These are phyloP conservation scores for Polyommatus iphigenia DNA, from an alignment of 2,888 invertebrate genomes.

Conservation along the genomic window DNA sequence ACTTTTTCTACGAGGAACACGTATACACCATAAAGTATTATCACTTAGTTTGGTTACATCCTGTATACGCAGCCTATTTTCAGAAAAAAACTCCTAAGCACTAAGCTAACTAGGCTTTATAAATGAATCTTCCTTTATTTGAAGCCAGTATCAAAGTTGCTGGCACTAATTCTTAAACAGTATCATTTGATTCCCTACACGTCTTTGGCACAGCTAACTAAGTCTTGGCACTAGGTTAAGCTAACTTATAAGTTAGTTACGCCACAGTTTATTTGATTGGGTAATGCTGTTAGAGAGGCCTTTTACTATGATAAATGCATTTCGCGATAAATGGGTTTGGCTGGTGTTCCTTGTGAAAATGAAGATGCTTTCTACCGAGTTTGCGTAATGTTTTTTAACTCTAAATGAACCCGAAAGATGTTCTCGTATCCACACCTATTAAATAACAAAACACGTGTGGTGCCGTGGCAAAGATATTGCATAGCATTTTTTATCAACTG, in stretches of 20 bases:
- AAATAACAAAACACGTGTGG: no score
- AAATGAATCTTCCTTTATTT: not conserved
- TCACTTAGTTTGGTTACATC: no score
- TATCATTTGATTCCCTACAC: constrained; percentile 22
- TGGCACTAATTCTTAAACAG: constrained; percentile 22
- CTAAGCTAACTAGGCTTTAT: not conserved
- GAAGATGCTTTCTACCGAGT: not conserved
- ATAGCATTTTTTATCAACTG: no score
- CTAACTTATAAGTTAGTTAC: not conserved
- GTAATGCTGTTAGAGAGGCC: not conserved
- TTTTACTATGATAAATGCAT: constrained; percentile 8
- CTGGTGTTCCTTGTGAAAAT: not conserved
- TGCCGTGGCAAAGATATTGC: no score
- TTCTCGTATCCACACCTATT: no score
- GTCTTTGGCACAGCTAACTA: not conserved
- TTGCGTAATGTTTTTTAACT: no score
- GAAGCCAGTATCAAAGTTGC: not conserved
- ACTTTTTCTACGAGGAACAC: no score
- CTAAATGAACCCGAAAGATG: no score
- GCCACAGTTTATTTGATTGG: constrained; percentile 11
- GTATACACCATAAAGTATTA: no score
- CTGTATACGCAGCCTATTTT: no score
- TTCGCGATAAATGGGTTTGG: not conserved
- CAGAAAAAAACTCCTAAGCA: no score
- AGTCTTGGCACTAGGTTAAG: constrained; percentile 19